These are phyloP conservation scores for Bruchidius siliquastri DNA, from an alignment of 2,888 invertebrate species.

Conservation along the genomic window DNA sequence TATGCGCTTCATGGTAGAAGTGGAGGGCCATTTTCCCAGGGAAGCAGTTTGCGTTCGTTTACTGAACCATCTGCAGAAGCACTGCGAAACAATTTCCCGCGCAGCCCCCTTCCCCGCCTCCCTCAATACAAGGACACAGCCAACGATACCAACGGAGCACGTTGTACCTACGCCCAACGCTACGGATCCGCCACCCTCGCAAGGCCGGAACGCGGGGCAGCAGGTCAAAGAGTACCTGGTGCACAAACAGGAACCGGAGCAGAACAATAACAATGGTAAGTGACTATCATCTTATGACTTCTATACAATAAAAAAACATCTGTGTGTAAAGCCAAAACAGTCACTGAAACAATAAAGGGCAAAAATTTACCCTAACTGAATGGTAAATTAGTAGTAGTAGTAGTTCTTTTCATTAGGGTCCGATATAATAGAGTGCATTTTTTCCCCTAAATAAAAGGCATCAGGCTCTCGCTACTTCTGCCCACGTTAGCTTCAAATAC, in stretches of 20 bases:
- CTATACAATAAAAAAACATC: no score
- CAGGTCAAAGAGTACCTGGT: slow-evolving; percentile 20
- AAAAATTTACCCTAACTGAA: no score
- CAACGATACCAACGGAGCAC: slow-evolving; percentile 35
- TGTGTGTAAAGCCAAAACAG: no score
- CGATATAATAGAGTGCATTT: no score
- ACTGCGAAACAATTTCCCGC: slow-evolving; percentile 62
- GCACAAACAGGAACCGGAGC: slow-evolving; percentile 25
- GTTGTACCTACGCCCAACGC: slow-evolving; percentile 25
- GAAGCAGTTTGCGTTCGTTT: slow-evolving; percentile 79
- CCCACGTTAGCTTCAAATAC: no score
- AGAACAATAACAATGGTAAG: slow-evolving; percentile 25
- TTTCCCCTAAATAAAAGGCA: no score
- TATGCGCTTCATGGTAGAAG: slow-evolving; percentile 83
- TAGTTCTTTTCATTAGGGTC: no score
- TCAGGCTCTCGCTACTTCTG: no score
- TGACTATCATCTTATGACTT: background rate
- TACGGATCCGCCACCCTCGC: slow-evolving; percentile 11
- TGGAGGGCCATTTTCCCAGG: slow-evolving; percentile 72
- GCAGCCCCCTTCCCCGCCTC: slow-evolving; percentile 16
- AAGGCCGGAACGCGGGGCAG: slow-evolving; percentile 36
- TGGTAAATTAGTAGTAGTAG: no score
- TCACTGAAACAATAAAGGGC: no score
- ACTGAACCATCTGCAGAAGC: slow-evolving; percentile 77
- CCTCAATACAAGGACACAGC: background rate